Evolutionary conservation across 2,113 vertebrate species (phyloP).

Genomic region (Myotis yumanensis): DNA sequence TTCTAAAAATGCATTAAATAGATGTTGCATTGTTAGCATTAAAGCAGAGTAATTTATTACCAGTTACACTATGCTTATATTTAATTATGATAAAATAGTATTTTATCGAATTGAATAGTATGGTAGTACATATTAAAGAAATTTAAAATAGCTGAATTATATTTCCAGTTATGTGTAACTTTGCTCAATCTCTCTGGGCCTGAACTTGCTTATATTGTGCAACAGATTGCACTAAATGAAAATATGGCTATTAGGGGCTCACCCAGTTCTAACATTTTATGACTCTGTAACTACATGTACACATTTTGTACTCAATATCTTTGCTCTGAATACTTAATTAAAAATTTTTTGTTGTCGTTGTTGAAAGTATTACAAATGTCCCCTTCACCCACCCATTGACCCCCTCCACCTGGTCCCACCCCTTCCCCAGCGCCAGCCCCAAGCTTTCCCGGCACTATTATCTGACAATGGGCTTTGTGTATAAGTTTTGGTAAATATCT

Average conservation of each 20-base stretch:
- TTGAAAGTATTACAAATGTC: no score
- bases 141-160: neutral
- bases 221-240: neutral
- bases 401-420: no score
- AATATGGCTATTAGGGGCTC: neutral
- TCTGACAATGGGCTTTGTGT: no score
- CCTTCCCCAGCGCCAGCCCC: no score
- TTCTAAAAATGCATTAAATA: neutral
- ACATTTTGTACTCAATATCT: conserved; percentile 1
- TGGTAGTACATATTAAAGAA: neutral
- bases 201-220: neutral
- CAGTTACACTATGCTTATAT: neutral
- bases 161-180: neutral
- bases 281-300: neutral
- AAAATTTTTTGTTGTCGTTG: neutral
- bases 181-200: conserved; percentile 8
- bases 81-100: neutral
- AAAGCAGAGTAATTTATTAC: neutral
- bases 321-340: neutral
- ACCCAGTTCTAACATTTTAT: neutral
- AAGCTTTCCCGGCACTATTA: no score
- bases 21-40: neutral
- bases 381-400: no score
- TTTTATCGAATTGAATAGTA: neutral
- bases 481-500: no score